phyloP scores from a whole-genome alignment of 2,797 vertebrate genomes.

The Mormyrus hasselquistii region DNA sequence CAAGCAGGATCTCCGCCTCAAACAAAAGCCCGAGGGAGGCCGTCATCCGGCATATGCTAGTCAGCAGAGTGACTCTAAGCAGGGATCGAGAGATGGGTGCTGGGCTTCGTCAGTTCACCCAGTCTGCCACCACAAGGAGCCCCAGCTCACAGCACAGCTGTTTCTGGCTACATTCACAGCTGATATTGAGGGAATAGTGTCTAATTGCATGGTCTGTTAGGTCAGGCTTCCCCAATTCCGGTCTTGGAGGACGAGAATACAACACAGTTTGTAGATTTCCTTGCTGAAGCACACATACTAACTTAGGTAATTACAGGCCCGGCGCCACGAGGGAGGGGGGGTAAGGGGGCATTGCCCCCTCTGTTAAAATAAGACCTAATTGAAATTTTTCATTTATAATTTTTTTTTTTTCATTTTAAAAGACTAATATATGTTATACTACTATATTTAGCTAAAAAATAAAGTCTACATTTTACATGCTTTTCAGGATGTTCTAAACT shows the following conservation, averaged over 20 bases:
- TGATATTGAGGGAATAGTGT: not conserved
- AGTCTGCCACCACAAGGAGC: not conserved
- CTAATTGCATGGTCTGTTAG: not conserved
- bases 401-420: too few species aligned
- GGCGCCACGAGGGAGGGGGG: too few species aligned
- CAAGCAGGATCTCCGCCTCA: not conserved
- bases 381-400: too few species aligned
- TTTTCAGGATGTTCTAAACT: too few species aligned
- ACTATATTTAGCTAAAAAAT: too few species aligned
- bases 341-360: too few species aligned
- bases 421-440: too few species aligned
- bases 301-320: not conserved
- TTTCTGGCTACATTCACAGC: not conserved
- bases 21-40: not conserved
- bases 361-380: too few species aligned
- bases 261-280: not conserved
- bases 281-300: not conserved
- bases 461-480: too few species aligned
- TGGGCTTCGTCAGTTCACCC: not conserved
- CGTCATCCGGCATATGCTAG: not conserved
- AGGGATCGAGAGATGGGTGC: not conserved
- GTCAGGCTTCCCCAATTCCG: not conserved
- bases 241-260: not conserved
- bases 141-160: not conserved
- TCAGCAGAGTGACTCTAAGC: not conserved